These are phyloP conservation scores for Brachyalestes nurse DNA, from an alignment of 2,797 vertebrate species.

Conservation along the genomic window DNA sequence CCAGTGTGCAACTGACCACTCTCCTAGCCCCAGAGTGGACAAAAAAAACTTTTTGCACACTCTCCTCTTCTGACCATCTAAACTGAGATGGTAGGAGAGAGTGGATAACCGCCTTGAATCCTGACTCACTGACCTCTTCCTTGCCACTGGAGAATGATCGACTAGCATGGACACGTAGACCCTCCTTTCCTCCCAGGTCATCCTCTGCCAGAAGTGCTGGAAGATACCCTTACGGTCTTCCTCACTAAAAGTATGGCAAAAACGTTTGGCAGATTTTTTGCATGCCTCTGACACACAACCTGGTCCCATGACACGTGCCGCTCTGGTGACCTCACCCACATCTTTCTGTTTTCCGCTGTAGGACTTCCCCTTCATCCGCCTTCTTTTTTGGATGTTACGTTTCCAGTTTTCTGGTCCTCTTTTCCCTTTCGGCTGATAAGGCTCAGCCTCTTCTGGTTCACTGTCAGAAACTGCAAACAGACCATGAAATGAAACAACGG, in stretches of 20 bases:
- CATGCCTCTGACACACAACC: not conserved
- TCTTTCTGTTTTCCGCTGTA: constrained; percentile 10
- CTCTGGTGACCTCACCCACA: not conserved
- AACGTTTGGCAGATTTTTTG: constrained; percentile 7
- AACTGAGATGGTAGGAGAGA: not conserved
- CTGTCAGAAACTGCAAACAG: not conserved
- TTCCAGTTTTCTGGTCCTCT: constrained; percentile 4
- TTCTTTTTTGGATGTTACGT: not conserved
- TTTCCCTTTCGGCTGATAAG: not conserved
- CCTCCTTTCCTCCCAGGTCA: constrained; percentile 8
- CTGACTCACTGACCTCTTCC: not conserved
- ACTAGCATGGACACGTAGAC: not conserved
- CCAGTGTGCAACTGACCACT: not conserved
- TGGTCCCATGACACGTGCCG: not conserved
- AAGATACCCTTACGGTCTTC: not conserved
- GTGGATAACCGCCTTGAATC: not conserved
- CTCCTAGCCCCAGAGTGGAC: constrained; percentile 1
- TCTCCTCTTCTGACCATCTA: not conserved
- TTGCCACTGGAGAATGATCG: constrained; percentile 4
- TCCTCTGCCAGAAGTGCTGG: not conserved
- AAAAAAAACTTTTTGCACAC: constrained; percentile 11
- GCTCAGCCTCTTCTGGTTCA: not conserved
- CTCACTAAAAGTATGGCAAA: constrained; percentile 5
- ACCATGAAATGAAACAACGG: not conserved
- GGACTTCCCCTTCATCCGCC: not conserved